These are phyloP conservation scores for Colletes gigas DNA, from an alignment of 1,140 invertebrate genomes.

Conservation along the genomic window DNA sequence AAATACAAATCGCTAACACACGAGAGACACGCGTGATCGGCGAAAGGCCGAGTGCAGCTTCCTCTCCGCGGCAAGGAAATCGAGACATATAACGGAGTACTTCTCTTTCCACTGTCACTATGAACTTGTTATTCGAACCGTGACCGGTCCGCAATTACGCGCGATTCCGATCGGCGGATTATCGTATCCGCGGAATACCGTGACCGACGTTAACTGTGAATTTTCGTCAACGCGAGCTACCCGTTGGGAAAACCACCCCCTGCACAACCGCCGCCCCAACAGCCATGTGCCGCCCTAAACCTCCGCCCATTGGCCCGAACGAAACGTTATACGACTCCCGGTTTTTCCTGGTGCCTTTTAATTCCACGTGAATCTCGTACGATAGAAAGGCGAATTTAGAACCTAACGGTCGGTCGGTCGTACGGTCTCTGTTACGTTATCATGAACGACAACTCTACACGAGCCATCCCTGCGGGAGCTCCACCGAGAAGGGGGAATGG, in stretches of 20 bases:
- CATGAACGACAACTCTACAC: constrained; percentile 25
- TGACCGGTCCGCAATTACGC: constrained; percentile 25
- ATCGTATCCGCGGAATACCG: not conserved
- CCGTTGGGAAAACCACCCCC: constrained; percentile 56
- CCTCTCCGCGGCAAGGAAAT: not conserved
- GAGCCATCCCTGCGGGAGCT: constrained; percentile 51
- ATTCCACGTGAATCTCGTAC: not conserved
- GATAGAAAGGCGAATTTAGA: not conserved
- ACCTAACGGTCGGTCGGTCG: not conserved
- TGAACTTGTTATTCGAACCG: constrained; percentile 44
- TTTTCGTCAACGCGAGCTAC: constrained; percentile 29
- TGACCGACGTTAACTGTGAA: constrained; percentile 6
- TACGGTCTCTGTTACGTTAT: constrained; percentile 39
- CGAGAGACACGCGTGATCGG: constrained; percentile 15
- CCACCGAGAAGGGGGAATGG: constrained; percentile 35
- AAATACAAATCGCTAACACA: constrained; percentile 21
- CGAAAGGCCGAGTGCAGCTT: constrained; percentile 19
- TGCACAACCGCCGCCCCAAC: constrained; percentile 61
- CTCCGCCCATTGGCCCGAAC: constrained; percentile 58
- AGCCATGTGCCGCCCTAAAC: constrained; percentile 64
- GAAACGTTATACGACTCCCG: constrained; percentile 13
- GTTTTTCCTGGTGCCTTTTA: not conserved
- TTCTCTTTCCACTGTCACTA: constrained; percentile 44
- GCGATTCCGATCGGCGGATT: constrained; percentile 6
- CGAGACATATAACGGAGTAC: constrained; percentile 23